Conservation (phyloP, 2,888 invertebrate genomes). For the Labia minor region DNA sequence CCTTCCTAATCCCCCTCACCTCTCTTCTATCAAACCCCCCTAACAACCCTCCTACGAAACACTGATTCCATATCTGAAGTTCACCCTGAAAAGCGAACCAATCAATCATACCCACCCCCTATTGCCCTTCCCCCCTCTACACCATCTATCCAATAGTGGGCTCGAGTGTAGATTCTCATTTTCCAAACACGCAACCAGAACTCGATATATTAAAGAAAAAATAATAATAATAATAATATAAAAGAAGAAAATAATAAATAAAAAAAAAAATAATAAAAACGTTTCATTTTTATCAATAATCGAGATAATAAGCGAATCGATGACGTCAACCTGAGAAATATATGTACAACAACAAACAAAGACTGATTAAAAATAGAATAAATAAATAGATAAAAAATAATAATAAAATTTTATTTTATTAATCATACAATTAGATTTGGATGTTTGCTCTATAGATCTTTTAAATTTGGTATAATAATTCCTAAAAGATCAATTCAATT, state of each 20-base stretch:
- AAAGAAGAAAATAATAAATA: background rate
- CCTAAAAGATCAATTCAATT: too few relatives aligned
- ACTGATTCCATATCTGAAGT: background rate
- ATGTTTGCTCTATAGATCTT: too few relatives aligned
- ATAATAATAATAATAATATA: background rate
- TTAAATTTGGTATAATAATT: too few relatives aligned
- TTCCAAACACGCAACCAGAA: background rate
- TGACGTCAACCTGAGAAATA: background rate
- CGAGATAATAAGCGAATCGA: background rate
- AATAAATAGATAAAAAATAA: too few relatives aligned
- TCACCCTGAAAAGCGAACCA: background rate
- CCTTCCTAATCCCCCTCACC: background rate
- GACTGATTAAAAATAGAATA: background rate
- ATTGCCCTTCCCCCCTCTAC: background rate
- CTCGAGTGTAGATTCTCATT: conserved; percentile 5
- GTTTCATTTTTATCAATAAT: background rate
- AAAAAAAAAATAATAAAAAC: background rate
- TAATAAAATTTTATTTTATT: too few relatives aligned
- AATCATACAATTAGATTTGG: too few relatives aligned
- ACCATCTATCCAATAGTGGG: too few relatives aligned
- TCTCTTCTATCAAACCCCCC: background rate
- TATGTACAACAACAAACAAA: background rate
- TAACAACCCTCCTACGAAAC: background rate
- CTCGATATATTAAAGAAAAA: background rate
- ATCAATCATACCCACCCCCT: background rate